Evolutionary conservation across 2,888 invertebrate genomes (phyloP).

Genomic region (Dilophus febrilis): DNA sequence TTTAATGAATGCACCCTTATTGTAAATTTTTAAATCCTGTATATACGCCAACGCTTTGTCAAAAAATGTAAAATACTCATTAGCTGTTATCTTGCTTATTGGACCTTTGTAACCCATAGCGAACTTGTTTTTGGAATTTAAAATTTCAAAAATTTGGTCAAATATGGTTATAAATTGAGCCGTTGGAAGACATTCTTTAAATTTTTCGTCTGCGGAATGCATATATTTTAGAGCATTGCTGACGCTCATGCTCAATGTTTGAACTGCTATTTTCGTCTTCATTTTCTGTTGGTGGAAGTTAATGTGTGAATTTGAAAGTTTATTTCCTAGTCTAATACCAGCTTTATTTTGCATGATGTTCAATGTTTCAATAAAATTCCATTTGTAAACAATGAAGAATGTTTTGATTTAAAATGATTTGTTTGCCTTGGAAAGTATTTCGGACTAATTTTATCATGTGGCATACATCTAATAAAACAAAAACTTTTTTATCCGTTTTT

Average conservation of each 20-base stretch:
- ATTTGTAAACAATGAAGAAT: not conserved
- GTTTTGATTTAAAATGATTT: not conserved
- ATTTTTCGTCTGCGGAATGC: not conserved
- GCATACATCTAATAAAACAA: not conserved
- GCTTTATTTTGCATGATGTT: not conserved
- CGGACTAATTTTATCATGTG: no score
- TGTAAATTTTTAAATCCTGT: not conserved
- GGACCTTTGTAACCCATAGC: not conserved
- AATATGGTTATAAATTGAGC: not conserved
- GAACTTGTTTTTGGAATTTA: not conserved
- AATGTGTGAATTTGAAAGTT: not conserved
- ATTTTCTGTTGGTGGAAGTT: not conserved
- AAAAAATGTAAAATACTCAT: not conserved
- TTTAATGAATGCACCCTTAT: not conserved
- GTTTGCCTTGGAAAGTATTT: not conserved
- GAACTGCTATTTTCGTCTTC: not conserved
- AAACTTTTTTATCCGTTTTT: not conserved
- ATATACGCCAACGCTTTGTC: not conserved
- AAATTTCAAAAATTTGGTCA: not conserved
- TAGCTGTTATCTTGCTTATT: not conserved
- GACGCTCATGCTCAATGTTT: slow-evolving; percentile 1
- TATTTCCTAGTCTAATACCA: not conserved
- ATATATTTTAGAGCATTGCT: not conserved
- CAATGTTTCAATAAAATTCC: not conserved
- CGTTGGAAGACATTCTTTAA: not conserved